A percentile compares a stretch with the other conserved stretches of the same genome.
phyloP scores from a whole-genome alignment of 2,113 vertebrate genomes.

The Ammodytes dubius region DNA sequence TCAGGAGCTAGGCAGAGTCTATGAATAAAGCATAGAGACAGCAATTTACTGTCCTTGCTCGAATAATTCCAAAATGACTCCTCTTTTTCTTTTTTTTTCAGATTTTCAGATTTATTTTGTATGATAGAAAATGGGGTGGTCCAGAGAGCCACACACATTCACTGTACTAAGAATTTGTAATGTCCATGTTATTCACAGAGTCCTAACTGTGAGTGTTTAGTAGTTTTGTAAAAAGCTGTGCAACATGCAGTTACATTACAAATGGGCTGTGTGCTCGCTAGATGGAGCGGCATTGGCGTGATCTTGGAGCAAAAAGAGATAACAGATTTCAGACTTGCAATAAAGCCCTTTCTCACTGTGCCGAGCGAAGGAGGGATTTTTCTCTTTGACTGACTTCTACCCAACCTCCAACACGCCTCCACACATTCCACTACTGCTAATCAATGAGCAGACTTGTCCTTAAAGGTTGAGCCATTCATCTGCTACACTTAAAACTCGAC shows the following conservation, averaged over 20 bases:
- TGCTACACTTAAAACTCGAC: conserved; percentile 49
- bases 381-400: conserved; percentile 20
- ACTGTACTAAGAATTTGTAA: conserved; percentile 6
- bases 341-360: conserved; percentile 11
- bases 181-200: neutral
- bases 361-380: conserved; percentile 41
- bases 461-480: conserved; percentile 56
- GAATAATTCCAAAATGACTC: conserved; percentile 33
- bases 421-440: conserved; percentile 48
- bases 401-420: conserved; percentile 43
- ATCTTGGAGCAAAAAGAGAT: conserved; percentile 45
- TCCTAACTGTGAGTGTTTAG: conserved; percentile 29
- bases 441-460: conserved; percentile 57
- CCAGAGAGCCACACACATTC: neutral
- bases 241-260: conserved; percentile 32
- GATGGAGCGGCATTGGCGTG: conserved; percentile 12
- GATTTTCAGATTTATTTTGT: conserved; percentile 26
- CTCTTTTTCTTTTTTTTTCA: neutral
- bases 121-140: neutral
- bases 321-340: conserved; percentile 51
- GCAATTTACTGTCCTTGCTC: conserved; percentile 11
- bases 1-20: neutral
- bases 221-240: conserved; percentile 27
- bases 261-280: conserved; percentile 12
- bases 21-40: neutral